Base-by-base conservation (phyloP, 2,113 vertebrate species). In the Casuarius casuarius region DNA sequence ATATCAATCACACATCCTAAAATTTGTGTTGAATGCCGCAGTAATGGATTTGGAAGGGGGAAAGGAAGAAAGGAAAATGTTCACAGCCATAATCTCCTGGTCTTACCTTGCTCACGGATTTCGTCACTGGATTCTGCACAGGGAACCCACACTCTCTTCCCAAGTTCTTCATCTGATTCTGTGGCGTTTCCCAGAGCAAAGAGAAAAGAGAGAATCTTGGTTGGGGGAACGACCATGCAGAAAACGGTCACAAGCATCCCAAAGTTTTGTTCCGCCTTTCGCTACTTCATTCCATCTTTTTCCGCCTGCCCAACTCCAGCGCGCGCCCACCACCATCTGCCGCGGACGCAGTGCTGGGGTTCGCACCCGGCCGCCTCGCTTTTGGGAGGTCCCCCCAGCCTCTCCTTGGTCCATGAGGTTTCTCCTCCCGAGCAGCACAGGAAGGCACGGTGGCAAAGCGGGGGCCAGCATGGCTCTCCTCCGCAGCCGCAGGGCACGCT, bases 31-130 rank as follows among this genome's bases (percentile, higher is more conserved):
- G 62, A 73, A 28, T 5, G 9, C 5, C 25, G 40, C 1, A 52
- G 22, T 59, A 73, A 73, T 15, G 7, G 8, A 2, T 38, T 76
- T 70, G 52, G 18, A 89, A 88, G 28, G 29, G 8, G 13, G 35
- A 79, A 91, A 59, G 8, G 13, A 85, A 42, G 8, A 61, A 94
- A 83, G 2, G 89, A 66, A 95, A 84, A 9, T 1, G 22, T 84
- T 19, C 56, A 75, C 5, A 87, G 38, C 1, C 6, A 26, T 52
- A 73, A 46, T 2, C 12, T 19, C 38, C 81, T 89, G 58, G 59
- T 94, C 95, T 97, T 97, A 96, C 97, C 97, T 97, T 97, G 46
- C 73, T 97, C 87, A 95, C 54, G 25, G 95, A 89, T 83, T 97
- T 97, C 4, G 31, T 79, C 92, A 94, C 87, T 71, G 94, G 81